Percentiles rank a stretch among this genome's conserved stretches.
Conservation (phyloP, 2,113 vertebrate species). For the Erythrocercus mccallii region DNA sequence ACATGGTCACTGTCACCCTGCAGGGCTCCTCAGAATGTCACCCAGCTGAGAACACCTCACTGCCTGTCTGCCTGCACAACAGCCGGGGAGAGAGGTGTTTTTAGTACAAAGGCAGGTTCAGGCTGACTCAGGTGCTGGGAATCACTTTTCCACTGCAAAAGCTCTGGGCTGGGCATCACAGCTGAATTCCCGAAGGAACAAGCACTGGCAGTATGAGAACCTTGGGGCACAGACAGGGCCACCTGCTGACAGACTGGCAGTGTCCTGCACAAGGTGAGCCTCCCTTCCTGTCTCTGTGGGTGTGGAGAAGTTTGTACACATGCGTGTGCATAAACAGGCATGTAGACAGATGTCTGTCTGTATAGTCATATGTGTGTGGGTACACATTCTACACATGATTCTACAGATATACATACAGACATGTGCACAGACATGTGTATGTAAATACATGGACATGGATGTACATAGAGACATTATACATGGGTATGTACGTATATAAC, state of each 20-base stretch:
- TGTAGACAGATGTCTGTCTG: background rate
- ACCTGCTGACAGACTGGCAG: background rate
- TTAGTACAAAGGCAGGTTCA: background rate
- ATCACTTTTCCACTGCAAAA: background rate
- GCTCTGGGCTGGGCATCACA: background rate
- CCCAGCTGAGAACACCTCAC: rapidly evolving
- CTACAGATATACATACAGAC: background rate
- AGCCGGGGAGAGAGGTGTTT: background rate
- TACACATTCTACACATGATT: too few relatives aligned
- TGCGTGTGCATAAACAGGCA: background rate
- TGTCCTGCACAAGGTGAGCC: background rate
- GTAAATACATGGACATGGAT: too few relatives aligned
- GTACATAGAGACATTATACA: background rate
- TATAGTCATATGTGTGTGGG: background rate
- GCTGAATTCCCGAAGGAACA: rapidly evolving
- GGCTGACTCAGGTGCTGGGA: background rate
- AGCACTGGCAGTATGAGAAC: rapidly evolving
- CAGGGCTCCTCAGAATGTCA: background rate
- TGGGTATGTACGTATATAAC: background rate
- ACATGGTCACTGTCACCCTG: rapidly evolving
- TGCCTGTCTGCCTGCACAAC: background rate
- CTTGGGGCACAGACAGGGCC: background rate
- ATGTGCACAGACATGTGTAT: background rate
- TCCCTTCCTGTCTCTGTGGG: background rate
- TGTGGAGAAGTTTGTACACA: too few relatives aligned